These are phyloP conservation scores for Rana temporaria DNA, from an alignment of 2,113 vertebrate species.

Conservation along the genomic window DNA sequence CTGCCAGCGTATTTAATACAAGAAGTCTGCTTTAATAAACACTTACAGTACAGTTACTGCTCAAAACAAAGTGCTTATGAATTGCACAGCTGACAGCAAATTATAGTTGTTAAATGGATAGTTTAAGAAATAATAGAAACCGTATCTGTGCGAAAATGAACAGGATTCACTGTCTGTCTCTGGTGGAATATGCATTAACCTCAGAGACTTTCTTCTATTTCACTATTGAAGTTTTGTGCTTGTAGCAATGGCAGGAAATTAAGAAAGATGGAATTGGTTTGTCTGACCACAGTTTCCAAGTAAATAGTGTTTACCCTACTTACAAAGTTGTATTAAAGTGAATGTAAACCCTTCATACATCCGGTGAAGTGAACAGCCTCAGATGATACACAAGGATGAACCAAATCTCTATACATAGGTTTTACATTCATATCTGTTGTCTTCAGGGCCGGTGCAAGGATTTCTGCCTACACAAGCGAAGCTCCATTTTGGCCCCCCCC, in stretches of 20 bases:
- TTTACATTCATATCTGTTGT: no score
- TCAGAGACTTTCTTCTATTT: neutral
- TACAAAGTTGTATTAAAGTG: no score
- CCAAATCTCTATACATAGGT: no score
- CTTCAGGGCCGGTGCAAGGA: no score
- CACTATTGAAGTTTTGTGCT: neutral
- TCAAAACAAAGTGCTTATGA: constrained; percentile 35
- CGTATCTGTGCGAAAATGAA: constrained; percentile 48
- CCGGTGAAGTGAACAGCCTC: no score
- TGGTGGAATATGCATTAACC: constrained; percentile 7
- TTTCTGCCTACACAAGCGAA: no score
- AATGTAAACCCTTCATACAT: no score
- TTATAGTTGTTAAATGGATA: constrained; percentile 48
- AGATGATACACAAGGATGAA: no score
- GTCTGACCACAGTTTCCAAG: no score
- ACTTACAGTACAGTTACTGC: constrained; percentile 9
- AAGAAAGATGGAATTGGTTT: no score
- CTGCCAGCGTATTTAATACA: constrained; percentile 25
- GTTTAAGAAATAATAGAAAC: constrained; percentile 56
- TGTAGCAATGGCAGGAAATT: neutral
- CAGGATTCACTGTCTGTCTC: constrained; percentile 14
- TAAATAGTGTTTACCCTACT: no score
- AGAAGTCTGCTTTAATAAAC: constrained; percentile 36
- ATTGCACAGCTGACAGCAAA: constrained; percentile 35
- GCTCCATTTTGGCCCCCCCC: no score